Base-by-base conservation (phyloP, 2,888 invertebrate species). In the Calameuta filiformis region DNA sequence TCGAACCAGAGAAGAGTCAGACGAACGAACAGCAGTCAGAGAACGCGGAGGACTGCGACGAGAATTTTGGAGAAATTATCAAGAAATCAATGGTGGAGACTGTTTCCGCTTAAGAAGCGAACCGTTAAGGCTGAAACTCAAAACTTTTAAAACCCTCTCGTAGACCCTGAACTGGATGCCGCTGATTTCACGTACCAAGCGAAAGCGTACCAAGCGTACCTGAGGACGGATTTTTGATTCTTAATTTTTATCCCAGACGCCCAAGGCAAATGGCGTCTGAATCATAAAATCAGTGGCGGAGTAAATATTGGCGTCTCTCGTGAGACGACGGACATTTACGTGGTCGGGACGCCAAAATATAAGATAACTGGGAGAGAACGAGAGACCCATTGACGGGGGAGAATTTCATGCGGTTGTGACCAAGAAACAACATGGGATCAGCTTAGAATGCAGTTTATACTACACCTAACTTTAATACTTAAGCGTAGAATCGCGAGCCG, bases 71-170 rank as follows among this genome's bases (percentile, higher is more conserved):
- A 77, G 97, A 97, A 93, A 96, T 98, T 87, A 97, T 97, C 86
- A 97, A 97, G 92, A 97, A 97, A 92, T 96, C 97, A 82, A 97
- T 97, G 94, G 97, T 97, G 89, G 97, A 97, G 92, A 97, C 97
- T 87, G 97, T 96, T 87, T 96, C 95, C 87, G 96, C 96, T 93
- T 97, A 95, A 56, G 56, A 23, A 56, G 56, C 1, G 56, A 56
- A 23, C 56, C 9, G 3, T 56, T 23, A 23, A 23, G 9, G 56
- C 1, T 23, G 9, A 0, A 56, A 23, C 56, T 9, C 23, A 2
- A 56, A 23, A 56, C 56, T 23, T 23, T 56, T 23, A 23, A 23
- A 56, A 56, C 9, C 56, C 23, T 56, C 9, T 23, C 56, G 9
- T 15, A 56, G 56, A 56, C 56, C 9, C 9, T 56, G 23, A 2